Evolutionary conservation across 2,888 invertebrate species (phyloP).

Genomic region (Drosophila borealis): DNA sequence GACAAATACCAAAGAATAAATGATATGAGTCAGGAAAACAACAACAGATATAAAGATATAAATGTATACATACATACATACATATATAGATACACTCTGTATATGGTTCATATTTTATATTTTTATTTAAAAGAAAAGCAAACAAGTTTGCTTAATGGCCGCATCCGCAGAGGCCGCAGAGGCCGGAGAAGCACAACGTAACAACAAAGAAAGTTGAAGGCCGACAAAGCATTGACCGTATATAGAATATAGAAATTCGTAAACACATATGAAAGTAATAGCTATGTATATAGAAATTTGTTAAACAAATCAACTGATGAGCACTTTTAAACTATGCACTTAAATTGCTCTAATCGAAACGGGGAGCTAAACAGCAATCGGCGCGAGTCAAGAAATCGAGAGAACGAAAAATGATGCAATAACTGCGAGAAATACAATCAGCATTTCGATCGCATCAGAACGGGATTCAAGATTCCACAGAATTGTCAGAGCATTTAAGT

Average conservation of each 20-base stretch:
- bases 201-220: conserved; percentile 80
- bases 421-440: conserved; percentile 35
- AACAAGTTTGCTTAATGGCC: conserved; percentile 76
- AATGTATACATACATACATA: conserved; percentile 11
- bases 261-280: conserved; percentile 8
- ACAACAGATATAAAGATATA: conserved; percentile 5
- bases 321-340: conserved; percentile 48
- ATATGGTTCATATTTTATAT: conserved; percentile 28
- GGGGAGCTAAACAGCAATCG: conserved; percentile 29
- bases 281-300: conserved; percentile 32
- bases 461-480: conserved; percentile 10
- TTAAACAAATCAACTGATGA: conserved; percentile 44
- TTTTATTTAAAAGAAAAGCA: conserved; percentile 68
- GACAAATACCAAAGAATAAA: conserved; percentile 7
- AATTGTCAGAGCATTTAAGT: background rate
- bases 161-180: conserved; percentile 59
- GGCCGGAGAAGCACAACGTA: conserved; percentile 25
- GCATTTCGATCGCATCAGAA: conserved; percentile 14
- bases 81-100: conserved; percentile 12
- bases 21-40: conserved; percentile 29
- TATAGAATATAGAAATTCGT: conserved; percentile 62
- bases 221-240: conserved; percentile 74
- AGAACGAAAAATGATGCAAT: conserved; percentile 63
- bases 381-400: conserved; percentile 10
- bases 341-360: conserved; percentile 32